Percentiles rank a stretch among this genome's conserved stretches.
These are phyloP conservation scores for Omphaloscelis lunosa DNA, from an alignment of 2,888 invertebrate species.

Conservation along the genomic window DNA sequence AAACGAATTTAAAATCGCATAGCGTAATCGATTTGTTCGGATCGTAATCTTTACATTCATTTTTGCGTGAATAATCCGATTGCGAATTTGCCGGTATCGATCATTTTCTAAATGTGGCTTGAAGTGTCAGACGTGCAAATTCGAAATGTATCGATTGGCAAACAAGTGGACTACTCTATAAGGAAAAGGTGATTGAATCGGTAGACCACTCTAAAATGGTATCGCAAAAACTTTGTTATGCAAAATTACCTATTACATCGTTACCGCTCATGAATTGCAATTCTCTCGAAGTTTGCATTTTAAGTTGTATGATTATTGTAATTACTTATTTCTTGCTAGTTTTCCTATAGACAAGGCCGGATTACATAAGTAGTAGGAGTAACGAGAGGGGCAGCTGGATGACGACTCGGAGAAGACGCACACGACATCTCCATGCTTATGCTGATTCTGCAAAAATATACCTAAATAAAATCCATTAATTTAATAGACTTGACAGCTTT, in stretches of 20 bases:
- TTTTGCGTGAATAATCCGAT: slow-evolving; percentile 54
- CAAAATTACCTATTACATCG: slow-evolving; percentile 61
- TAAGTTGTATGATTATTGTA: slow-evolving; percentile 22
- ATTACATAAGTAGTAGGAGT: slow-evolving; percentile 1
- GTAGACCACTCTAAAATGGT: slow-evolving; percentile 46
- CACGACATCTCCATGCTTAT: background rate
- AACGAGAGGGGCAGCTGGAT: background rate
- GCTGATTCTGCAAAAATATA: background rate
- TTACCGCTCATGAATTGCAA: slow-evolving; percentile 61
- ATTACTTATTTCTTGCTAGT: slow-evolving; percentile 25
- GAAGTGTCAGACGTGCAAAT: slow-evolving; percentile 52
- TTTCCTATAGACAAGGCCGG: background rate
- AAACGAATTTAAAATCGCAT: slow-evolving; percentile 42
- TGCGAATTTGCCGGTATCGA: slow-evolving; percentile 46
- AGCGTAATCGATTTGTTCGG: slow-evolving; percentile 44
- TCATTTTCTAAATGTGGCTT: slow-evolving; percentile 41
- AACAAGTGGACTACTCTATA: slow-evolving; percentile 49
- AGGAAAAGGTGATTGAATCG: slow-evolving; percentile 56
- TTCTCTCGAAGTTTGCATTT: slow-evolving; percentile 36
- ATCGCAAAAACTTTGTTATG: slow-evolving; percentile 61
- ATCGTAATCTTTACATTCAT: slow-evolving; percentile 35
- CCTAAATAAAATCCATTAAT: background rate
- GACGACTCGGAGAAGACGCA: background rate
- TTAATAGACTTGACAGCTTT: background rate
- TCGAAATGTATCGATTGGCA: slow-evolving; percentile 57